These are phyloP conservation scores for Ephialtes manifestator DNA, from an alignment of 2,888 invertebrate genomes.

Conservation along the genomic window DNA sequence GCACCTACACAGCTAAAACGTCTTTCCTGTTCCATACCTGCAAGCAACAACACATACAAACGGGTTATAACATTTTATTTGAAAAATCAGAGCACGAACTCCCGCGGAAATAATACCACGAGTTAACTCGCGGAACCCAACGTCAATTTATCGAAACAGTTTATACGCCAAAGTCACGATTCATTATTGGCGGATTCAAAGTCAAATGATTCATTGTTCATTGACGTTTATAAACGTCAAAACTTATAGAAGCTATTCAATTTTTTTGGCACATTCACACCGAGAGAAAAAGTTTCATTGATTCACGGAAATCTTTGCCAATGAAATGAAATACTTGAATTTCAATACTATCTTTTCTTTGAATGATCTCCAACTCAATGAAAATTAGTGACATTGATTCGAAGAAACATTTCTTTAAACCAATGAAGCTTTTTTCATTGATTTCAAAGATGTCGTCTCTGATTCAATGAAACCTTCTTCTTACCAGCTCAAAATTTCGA, in stretches of 20 bases:
- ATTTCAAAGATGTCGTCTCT: no score
- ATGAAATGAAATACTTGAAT: no score
- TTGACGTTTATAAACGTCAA: neutral
- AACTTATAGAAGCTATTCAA: neutral
- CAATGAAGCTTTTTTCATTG: no score
- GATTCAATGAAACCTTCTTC: no score
- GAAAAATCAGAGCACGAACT: neutral
- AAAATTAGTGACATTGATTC: no score
- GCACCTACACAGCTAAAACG: neutral
- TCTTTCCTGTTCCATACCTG: neutral
- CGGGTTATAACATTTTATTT: neutral
- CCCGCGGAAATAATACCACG: neutral
- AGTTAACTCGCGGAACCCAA: neutral
- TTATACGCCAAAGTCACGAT: constrained; percentile 13
- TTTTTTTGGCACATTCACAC: neutral
- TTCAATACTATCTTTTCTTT: no score
- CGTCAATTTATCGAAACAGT: neutral
- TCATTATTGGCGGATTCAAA: neutral
- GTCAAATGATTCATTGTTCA: constrained; percentile 3
- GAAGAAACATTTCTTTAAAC: no score
- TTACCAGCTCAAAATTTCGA: no score
- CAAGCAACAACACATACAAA: neutral
- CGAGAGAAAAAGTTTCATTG: no score
- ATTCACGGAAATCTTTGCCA: no score
- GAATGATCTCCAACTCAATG: no score